Base-by-base conservation (phyloP, 2,888 invertebrate genomes). In the Cyclophora albipunctata region DNA sequence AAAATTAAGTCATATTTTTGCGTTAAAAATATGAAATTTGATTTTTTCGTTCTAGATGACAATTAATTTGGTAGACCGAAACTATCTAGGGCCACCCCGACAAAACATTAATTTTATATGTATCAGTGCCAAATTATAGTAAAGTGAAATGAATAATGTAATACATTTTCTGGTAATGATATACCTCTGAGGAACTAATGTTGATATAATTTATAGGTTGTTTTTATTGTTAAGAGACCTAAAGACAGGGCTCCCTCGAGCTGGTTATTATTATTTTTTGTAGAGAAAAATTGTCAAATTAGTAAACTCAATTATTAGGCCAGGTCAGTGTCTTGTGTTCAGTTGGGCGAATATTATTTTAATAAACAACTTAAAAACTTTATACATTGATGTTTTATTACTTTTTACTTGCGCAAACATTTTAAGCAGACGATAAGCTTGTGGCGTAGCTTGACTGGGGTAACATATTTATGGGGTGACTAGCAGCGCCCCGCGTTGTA, bases 291-390 rank as follows among this genome's bases (percentile, higher is more conserved):
- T 76, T 85, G 81, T 78, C 83, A 85, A 84, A 81, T 82, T 86
- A 84, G 82, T 71, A 72, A 83, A 84, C 83, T 84, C 84, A 84
- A 75, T 81, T 81, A 75, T 81, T 85, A 85, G 84, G 82, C 84
- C 86, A 81, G 86, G 75, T 78, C 82, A 78, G 69, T 82, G 71
- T 82, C 84, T 84, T 87, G 86, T 87, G 87, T 87, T 88, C 88
- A 85, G 81, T 82, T 84, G 85, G 83, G 87, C 86, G 83, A 87
- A 85, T 88, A 87, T 87, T 86, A 87, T 87, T 87, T 87, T 87
- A 88, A 87, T 88, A 88, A 88, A 88, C 87, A 86, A 84, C 81
- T 79, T 84, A 71, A 82, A 86, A 83, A 79, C 58, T 53, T 54
- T 54, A 20, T 20, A 20, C 20, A 20, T 48, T 46, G 1, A 50